Base-by-base conservation (phyloP, 2,113 vertebrate genomes). In the Ifrita kowaldi region DNA sequence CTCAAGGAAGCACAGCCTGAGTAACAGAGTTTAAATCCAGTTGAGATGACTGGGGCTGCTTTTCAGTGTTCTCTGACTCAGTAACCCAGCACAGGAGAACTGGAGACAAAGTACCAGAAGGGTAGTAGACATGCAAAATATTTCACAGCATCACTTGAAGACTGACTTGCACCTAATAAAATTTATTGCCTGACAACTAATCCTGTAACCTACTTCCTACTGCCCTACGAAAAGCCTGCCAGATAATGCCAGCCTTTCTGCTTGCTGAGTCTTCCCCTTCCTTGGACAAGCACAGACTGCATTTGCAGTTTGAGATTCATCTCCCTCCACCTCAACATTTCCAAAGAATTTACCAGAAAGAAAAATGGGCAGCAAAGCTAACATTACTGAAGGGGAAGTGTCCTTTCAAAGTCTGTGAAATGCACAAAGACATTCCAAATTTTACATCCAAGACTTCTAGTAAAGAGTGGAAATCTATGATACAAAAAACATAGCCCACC, bases 1-100 rank as follows among this genome's bases (percentile, higher is more conserved):
- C 75, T 70, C 60, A 86, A 91, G 68, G 64, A 92, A 86, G 56
- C 55, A 93, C 32, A 64, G 41, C 52, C 60, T 52, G 47, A 16
- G 59, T 84, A 89, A 42, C 24, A 84, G 75, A 67, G 32, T 83
- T 92, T 91, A 92, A 95, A 91, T 91, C 26, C 95, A 71, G 76
- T 32, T 93, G 52, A 42, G 39, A 63, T 50, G 52, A 32, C 55
- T 86, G 56, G 64, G 16, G 75, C 83, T 78, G 73, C 76, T 90
- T 93, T 84, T 55, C 24, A 44, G 81, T 84, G 89, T 89, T 68
- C 57, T 82, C 69, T 64, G 59, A 62, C 74, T 85, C 62, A 52
- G 57, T 92, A 94, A 39, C 35, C 35, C 52, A 87, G 42, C 55
- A 74, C 19, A 69, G 44, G 30, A 80, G 16, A 28, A 37, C 69